Percentiles rank a stretch among this genome's conserved stretches.
Evolutionary conservation across 2,888 invertebrate genomes (phyloP).

Genomic region (Euzophera pinguis): DNA sequence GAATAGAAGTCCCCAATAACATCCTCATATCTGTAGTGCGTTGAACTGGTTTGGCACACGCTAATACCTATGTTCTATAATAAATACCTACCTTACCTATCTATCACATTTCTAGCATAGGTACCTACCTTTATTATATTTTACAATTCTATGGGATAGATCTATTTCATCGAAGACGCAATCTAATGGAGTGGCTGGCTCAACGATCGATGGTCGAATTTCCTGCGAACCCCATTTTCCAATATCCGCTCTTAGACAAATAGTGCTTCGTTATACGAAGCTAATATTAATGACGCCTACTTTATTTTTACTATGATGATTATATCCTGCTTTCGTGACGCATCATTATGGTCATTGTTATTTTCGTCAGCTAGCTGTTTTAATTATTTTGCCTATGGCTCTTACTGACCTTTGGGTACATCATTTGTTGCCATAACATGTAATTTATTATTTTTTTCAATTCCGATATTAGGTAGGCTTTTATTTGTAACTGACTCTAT

Average conservation of each 20-base stretch:
- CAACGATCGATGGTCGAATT: slow-evolving; percentile 59
- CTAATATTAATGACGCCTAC: neutral
- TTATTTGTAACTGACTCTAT: no score
- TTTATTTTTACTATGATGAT: neutral
- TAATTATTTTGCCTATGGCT: neutral
- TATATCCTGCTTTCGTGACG: neutral
- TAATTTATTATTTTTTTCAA: no score
- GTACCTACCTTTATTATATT: no score
- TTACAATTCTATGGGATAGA: no score
- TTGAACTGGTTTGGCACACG: no score
- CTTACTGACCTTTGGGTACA: neutral
- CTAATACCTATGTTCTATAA: no score
- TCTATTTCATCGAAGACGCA: slow-evolving; percentile 24
- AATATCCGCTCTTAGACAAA: slow-evolving; percentile 63
- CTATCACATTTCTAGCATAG: no score
- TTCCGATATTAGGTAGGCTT: no score
- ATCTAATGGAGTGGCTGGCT: slow-evolving; percentile 53
- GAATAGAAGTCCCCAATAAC: no score
- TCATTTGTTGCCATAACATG: no score
- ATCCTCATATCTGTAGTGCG: no score
- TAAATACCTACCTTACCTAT: no score
- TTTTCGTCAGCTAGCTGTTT: neutral
- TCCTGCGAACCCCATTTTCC: slow-evolving; percentile 73
- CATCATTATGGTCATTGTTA: neutral
- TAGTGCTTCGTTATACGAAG: slow-evolving; percentile 19